Percentiles rank a stretch among this genome's conserved stretches.
These are phyloP conservation scores for Xyrauchen texanus DNA, from an alignment of 2,113 vertebrate genomes.

Conservation along the genomic window DNA sequence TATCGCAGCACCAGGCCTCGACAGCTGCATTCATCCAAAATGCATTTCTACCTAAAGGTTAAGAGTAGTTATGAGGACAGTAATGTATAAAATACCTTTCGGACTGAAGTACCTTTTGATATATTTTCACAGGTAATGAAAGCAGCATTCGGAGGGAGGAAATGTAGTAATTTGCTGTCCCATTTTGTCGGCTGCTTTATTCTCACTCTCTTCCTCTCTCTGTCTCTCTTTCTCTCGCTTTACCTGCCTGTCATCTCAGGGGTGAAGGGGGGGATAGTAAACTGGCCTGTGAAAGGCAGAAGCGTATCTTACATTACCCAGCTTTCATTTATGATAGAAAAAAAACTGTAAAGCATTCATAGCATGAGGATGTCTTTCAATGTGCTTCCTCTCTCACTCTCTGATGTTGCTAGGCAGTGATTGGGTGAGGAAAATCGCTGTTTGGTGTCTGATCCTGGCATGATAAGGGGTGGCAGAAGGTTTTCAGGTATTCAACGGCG, in stretches of 20 bases:
- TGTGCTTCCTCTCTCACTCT: conserved; percentile 66
- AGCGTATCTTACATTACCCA: conserved; percentile 77
- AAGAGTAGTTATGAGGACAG: conserved; percentile 79
- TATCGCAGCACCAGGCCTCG: conserved; percentile 68
- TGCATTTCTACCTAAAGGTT: conserved; percentile 78
- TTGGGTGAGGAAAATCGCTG: conserved; percentile 91
- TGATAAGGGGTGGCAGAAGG: conserved; percentile 97
- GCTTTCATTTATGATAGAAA: conserved; percentile 75
- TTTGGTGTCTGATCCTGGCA: conserved; percentile 95
- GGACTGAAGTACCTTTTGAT: conserved; percentile 78
- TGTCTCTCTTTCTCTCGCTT: conserved; percentile 46
- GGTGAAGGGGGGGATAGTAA: conserved; percentile 73
- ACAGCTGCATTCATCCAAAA: conserved; percentile 75
- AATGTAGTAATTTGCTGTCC: conserved; percentile 76
- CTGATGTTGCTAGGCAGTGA: conserved; percentile 83
- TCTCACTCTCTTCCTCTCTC: conserved; percentile 60
- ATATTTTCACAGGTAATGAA: conserved; percentile 82
- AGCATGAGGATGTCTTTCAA: conserved; percentile 79
- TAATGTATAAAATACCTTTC: conserved; percentile 82
- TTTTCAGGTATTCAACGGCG: conserved; percentile 89
- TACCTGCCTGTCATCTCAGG: conserved; percentile 63
- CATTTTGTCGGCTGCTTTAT: conserved; percentile 75
- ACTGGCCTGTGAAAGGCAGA: conserved; percentile 77
- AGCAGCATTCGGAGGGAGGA: conserved; percentile 71
- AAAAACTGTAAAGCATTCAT: conserved; percentile 79